phyloP scores from a whole-genome alignment of 2,113 vertebrate genomes.

The Bubo bubo region DNA sequence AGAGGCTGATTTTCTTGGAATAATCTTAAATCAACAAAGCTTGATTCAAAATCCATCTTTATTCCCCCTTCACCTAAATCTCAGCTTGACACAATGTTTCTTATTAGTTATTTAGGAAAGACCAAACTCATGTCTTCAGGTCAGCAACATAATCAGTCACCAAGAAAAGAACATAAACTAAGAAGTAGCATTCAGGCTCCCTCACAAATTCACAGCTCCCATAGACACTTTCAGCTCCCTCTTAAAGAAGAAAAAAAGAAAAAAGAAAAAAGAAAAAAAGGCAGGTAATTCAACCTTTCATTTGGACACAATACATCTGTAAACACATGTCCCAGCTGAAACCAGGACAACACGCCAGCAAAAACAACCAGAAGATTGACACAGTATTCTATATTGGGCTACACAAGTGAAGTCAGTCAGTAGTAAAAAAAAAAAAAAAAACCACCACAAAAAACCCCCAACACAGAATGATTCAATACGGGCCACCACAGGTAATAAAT shows the following conservation, averaged over 20 bases:
- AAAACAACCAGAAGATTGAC: background rate
- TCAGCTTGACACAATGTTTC: conserved; percentile 52
- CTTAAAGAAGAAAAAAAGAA: background rate
- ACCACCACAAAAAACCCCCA: too few species aligned
- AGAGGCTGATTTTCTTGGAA: conserved; percentile 54
- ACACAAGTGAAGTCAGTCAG: background rate
- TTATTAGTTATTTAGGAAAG: conserved; percentile 54
- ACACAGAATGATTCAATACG: background rate
- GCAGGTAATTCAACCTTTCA: background rate
- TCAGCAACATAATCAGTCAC: conserved; percentile 54
- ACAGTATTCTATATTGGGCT: background rate
- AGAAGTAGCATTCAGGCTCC: background rate
- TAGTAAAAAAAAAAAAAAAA: background rate
- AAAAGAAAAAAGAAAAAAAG: background rate
- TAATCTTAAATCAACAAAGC: conserved; percentile 44
- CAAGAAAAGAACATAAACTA: conserved; percentile 6
- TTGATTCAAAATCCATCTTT: conserved; percentile 60
- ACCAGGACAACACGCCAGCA: background rate
- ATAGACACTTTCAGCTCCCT: background rate
- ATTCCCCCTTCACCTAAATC: conserved; percentile 45
- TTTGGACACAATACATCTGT: background rate
- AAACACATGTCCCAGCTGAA: background rate
- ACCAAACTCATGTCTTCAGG: conserved; percentile 39
- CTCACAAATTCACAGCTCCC: conserved; percentile 1
- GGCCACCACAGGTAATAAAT: background rate